phyloP scores from a whole-genome alignment of 2,113 vertebrate genomes.

The Oreochromis spilurus region DNA sequence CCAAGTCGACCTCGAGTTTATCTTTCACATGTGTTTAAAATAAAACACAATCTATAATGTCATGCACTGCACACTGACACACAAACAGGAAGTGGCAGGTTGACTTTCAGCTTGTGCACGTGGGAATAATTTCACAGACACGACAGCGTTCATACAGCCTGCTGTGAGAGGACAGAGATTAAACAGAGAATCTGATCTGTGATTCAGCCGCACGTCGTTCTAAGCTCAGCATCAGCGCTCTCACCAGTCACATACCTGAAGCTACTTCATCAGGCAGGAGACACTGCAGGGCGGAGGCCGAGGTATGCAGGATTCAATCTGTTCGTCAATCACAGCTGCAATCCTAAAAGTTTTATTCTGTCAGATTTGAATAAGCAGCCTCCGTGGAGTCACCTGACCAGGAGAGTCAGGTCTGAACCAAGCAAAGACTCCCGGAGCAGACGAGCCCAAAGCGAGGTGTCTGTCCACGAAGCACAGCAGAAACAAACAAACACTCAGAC shows the following conservation, averaged over 20 bases:
- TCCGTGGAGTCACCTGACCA: fast-evolving
- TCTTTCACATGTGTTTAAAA: not conserved
- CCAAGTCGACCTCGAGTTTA: not conserved
- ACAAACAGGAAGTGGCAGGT: conserved; percentile 5
- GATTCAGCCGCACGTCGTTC: not conserved
- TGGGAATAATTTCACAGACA: not conserved
- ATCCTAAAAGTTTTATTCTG: not conserved
- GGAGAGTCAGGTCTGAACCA: not conserved
- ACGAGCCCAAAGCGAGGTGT: fast-evolving
- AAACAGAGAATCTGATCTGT: not conserved
- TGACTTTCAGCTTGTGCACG: not conserved
- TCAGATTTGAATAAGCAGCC: fast-evolving
- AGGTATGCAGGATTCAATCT: not conserved
- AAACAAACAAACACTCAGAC: not conserved
- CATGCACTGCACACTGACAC: not conserved
- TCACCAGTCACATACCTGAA: not conserved
- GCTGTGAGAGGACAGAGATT: not conserved
- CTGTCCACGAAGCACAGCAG: not conserved
- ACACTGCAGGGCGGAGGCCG: not conserved
- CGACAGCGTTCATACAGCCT: not conserved
- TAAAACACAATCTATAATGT: not conserved
- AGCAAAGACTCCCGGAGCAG: fast-evolving
- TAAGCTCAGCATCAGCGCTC: not conserved
- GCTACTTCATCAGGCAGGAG: not conserved
- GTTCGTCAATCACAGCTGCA: not conserved